Conservation (phyloP, 2,797 vertebrate genomes). For the Enoplosus armatus region DNA sequence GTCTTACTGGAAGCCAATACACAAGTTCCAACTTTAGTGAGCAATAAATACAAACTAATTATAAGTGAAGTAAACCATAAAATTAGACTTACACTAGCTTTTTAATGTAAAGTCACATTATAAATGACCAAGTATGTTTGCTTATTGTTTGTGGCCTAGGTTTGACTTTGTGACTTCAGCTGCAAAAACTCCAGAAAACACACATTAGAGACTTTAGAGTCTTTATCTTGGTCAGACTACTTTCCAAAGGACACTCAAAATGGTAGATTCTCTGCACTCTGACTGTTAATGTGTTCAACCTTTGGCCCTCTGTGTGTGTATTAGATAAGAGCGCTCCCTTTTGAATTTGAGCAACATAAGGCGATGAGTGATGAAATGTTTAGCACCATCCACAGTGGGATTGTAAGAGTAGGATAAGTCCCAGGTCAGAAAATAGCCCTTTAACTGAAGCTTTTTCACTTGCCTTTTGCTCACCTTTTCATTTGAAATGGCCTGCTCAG, state of each 20-base stretch:
- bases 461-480: conserved; percentile 1
- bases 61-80: too few relatives aligned
- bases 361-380: not conserved
- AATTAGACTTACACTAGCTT: not conserved
- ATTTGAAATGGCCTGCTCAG: not conserved
- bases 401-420: not conserved
- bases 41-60: not conserved
- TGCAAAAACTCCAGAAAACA: conserved; percentile 1
- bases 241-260: conserved; percentile 7
- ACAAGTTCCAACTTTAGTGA: not conserved
- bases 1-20: not conserved
- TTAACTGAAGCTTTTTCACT: conserved; percentile 1
- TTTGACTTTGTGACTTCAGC: not conserved
- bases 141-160: not conserved
- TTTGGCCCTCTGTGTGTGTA: conserved; percentile 1
- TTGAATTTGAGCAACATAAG: conserved; percentile 15
- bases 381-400: not conserved
- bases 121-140: not conserved
- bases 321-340: conserved; percentile 16
- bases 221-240: not conserved
- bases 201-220: too few relatives aligned
- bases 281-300: conserved; percentile 19
- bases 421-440: conserved; percentile 8
- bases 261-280: not conserved
- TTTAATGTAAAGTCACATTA: not conserved